These are phyloP conservation scores for Muntiacus muntjak DNA, from an alignment of 2,113 vertebrate genomes.

Conservation along the genomic window DNA sequence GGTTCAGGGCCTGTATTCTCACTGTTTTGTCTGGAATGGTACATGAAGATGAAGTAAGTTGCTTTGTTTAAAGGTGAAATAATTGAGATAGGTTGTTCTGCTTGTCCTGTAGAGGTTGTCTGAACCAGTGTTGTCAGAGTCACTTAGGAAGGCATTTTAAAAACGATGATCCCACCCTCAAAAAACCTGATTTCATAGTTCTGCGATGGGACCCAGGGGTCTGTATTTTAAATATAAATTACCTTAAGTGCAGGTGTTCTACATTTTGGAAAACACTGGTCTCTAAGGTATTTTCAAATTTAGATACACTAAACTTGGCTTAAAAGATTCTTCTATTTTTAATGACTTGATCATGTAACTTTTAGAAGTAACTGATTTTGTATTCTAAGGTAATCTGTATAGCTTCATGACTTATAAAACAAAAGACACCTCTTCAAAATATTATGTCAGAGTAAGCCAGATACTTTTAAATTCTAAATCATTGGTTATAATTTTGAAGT, in stretches of 20 bases:
- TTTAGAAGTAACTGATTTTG: conserved; percentile 32
- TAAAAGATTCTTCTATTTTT: conserved; percentile 27
- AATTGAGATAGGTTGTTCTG: background rate
- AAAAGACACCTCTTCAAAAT: background rate
- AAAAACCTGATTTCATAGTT: background rate
- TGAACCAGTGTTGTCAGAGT: background rate
- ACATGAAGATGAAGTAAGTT: background rate
- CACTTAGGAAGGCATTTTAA: background rate
- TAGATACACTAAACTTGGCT: background rate
- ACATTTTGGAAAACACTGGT: background rate
- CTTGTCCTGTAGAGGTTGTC: background rate
- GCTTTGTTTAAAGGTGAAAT: background rate
- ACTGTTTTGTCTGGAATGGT: background rate
- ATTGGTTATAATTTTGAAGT: background rate
- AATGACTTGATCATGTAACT: conserved; percentile 19
- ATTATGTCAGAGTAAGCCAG: background rate
- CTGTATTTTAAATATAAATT: background rate
- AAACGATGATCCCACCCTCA: background rate
- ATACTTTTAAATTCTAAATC: background rate
- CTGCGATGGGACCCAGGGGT: background rate
- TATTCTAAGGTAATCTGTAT: background rate
- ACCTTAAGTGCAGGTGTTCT: background rate
- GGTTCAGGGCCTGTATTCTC: background rate
- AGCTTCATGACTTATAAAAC: background rate
- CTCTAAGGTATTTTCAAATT: background rate